Base-by-base conservation (phyloP, 2,113 vertebrate species). In the Sula dactylatra region DNA sequence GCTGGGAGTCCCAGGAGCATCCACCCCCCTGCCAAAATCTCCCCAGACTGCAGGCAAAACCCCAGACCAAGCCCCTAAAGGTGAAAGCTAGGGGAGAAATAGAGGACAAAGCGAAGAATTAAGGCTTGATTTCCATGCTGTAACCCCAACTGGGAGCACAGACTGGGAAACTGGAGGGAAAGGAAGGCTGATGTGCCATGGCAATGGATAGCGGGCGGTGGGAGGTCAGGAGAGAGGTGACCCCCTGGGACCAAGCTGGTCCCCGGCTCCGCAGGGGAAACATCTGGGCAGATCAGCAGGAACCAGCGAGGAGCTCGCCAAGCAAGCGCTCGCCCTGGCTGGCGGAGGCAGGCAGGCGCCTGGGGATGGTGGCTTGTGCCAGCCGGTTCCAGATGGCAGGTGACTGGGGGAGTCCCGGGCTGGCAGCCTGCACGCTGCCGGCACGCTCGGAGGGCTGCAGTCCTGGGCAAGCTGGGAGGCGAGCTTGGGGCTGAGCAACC, bases 161-260 rank as follows among this genome's bases (percentile, higher is more conserved):
- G 32, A 4, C 42, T 27, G 65, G 45, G 72, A 18, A 40, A 1
- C 47, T 3, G 67, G 55, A 9, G 3, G 7, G 40, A 49, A 21
- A 36, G 26, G 74, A 29, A 29, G 22, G 56, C 24, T 52, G 58
- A 32, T 3, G 38, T 10, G 14, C 16, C 71, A 1, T 1, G 10
- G 42, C 67, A 1, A 4, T 2, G 81, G 61, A 5, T 19, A 16
- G 27, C 20, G 56, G 1, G 0, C 4, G 18, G 34, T n/a, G 27
- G 18, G 11, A 3, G 29, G 19, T 61, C 36, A n/a, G 69, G 38
- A 54, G 56, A 13, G 17, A 24, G 26, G 38, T 9, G 72, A 20
- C 32, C n/a, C n/a, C 34, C 81, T 4, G 49, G 54, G 7, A 32
- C 5, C 9, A 44, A 36, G 59, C 38, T 16, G 22, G 16, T 14